A percentile compares a stretch with the other conserved stretches of the same genome.
Conservation (phyloP, 2,888 invertebrate species). For the Cyclophora albipunctata region DNA sequence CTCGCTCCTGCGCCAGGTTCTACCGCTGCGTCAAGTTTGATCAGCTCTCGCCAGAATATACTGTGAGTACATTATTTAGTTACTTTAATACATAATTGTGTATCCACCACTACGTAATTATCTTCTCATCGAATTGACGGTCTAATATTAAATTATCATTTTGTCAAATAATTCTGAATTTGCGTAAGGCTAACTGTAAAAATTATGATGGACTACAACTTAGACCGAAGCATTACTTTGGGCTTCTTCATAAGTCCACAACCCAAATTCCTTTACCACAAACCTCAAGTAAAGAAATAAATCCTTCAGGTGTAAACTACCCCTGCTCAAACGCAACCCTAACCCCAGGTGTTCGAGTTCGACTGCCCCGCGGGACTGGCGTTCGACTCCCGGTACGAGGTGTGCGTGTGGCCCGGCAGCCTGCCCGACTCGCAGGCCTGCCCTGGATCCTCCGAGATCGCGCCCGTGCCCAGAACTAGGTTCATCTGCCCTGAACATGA, state of each 20-base stretch:
- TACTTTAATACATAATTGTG: no score
- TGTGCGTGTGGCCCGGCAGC: conserved; percentile 88
- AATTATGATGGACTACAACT: no score
- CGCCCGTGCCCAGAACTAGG: conserved; percentile 80
- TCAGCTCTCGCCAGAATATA: conserved; percentile 82
- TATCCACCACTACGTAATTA: no score
- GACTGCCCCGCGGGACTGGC: conserved; percentile 86
- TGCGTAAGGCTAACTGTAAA: no score
- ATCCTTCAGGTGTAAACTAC: no score
- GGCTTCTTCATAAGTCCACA: no score
- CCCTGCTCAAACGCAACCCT: no score
- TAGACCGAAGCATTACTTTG: no score
- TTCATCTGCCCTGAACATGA: conserved; percentile 81
- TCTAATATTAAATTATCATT: no score
- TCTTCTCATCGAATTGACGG: no score
- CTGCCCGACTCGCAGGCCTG: conserved; percentile 82
- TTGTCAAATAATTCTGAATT: background rate
- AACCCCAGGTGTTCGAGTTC: conserved; percentile 79
- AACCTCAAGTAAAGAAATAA: no score
- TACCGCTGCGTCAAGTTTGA: conserved; percentile 89
- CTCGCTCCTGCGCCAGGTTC: conserved; percentile 84
- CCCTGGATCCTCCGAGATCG: conserved; percentile 85
- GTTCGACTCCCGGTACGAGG: conserved; percentile 84
- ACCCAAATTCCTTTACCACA: no score
- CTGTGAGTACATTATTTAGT: conserved; percentile 70